Percentiles rank a stretch among this genome's conserved stretches.
These are phyloP conservation scores for Tridacna gigas DNA, from an alignment of 2,888 invertebrate genomes.

Conservation along the genomic window DNA sequence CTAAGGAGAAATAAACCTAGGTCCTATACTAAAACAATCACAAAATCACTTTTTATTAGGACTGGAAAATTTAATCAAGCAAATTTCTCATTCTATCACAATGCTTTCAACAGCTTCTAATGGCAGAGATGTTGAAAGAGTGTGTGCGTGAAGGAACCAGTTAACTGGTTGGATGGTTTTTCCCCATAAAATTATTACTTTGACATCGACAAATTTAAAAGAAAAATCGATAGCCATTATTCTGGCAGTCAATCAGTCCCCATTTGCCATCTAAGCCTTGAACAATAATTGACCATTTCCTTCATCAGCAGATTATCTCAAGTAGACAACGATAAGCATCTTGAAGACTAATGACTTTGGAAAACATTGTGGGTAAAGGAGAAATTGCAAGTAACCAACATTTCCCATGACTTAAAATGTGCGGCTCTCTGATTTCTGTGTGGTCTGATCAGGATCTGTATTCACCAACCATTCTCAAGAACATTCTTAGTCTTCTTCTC, in stretches of 20 bases:
- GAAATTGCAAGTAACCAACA: neutral
- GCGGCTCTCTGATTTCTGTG: too few species aligned
- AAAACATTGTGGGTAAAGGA: neutral
- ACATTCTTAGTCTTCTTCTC: too few species aligned
- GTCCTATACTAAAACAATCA: too few species aligned
- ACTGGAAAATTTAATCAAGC: too few species aligned
- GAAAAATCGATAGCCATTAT: slow-evolving; percentile 23
- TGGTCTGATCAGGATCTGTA: too few species aligned
- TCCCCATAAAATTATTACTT: slow-evolving; percentile 19
- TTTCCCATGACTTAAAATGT: neutral
- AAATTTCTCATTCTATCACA: too few species aligned
- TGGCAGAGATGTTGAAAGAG: too few species aligned
- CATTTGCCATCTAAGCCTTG: neutral
- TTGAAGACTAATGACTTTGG: neutral
- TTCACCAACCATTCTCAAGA: too few species aligned
- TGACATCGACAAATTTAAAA: slow-evolving; percentile 21
- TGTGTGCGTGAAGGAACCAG: neutral
- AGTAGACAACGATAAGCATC: neutral
- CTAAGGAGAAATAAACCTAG: too few species aligned
- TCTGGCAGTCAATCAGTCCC: slow-evolving; percentile 7
- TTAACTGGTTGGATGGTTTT: slow-evolving; percentile 26
- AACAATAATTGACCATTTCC: neutral
- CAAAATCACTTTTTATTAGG: too few species aligned
- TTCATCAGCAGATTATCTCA: neutral
- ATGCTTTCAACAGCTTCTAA: too few species aligned